These are phyloP conservation scores for Halichoerus grypus DNA, from an alignment of 2,113 vertebrate species.

Conservation along the genomic window DNA sequence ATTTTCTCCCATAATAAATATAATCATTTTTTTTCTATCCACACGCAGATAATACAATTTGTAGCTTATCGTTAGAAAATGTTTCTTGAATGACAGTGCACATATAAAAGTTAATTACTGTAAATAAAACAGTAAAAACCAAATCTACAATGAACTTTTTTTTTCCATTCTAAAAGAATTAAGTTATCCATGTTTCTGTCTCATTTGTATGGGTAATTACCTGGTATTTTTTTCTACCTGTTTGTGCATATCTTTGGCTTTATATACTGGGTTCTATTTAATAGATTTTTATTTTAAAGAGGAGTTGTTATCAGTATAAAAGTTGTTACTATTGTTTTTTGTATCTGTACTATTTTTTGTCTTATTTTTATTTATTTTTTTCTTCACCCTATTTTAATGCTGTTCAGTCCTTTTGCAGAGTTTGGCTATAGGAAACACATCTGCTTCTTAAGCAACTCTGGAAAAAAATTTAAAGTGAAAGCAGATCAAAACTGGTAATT, in stretches of 20 bases:
- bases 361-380: not conserved
- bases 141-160: not conserved
- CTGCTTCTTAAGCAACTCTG: slow-evolving; percentile 42
- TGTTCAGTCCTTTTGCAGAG: slow-evolving; percentile 9
- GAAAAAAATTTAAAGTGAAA: slow-evolving; percentile 62
- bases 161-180: slow-evolving; percentile 10
- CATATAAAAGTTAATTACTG: slow-evolving; percentile 27
- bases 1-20: slow-evolving; percentile 42
- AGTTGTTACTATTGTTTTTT: not conserved
- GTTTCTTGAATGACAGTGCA: slow-evolving; percentile 16
- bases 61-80: slow-evolving; percentile 53
- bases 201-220: slow-evolving; percentile 49
- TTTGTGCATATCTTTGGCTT: not conserved
- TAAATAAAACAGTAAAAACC: slow-evolving; percentile 42
- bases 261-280: not conserved
- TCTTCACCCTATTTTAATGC: not conserved
- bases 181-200: not conserved
- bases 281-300: slow-evolving; percentile 44
- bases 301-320: not conserved
- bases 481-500: slow-evolving; percentile 42
- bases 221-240: slow-evolving; percentile 26
- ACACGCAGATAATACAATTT: not conserved
- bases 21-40: slow-evolving; percentile 54
- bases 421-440: slow-evolving; percentile 51
- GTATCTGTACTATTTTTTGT: not conserved